These are phyloP conservation scores for Neofelis nebulosa DNA, from an alignment of 2,113 vertebrate species.

Conservation along the genomic window DNA sequence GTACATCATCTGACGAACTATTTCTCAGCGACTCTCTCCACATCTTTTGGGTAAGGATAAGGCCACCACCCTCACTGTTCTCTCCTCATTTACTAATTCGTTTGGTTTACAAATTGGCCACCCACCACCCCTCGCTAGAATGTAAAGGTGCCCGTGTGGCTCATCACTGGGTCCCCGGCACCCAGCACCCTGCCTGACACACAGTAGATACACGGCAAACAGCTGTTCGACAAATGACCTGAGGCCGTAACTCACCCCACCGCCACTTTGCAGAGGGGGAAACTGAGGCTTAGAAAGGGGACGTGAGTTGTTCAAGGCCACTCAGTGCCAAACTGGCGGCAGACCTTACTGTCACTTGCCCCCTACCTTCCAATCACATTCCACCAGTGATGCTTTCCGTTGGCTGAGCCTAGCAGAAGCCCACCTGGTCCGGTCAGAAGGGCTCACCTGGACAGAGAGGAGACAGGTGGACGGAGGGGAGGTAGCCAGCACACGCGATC, in stretches of 20 bases:
- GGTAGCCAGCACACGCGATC: accelerated
- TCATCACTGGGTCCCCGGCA: background rate
- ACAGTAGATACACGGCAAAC: background rate
- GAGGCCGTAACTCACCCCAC: background rate
- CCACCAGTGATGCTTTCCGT: background rate
- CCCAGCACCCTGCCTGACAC: background rate
- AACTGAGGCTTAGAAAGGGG: background rate
- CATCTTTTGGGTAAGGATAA: background rate
- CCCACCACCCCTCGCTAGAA: background rate
- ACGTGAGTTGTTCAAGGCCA: background rate
- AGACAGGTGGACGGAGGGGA: background rate
- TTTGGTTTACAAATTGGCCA: background rate
- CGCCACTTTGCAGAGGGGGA: background rate
- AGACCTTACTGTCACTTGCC: no score
- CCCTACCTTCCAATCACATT: background rate
- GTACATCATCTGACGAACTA: background rate
- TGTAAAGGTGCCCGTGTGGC: background rate
- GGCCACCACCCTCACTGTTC: background rate
- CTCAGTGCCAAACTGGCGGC: background rate
- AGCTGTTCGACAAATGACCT: background rate
- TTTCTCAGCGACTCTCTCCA: background rate
- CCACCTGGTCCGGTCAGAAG: background rate
- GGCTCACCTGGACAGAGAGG: background rate
- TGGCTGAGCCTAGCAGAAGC: background rate
- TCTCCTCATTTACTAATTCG: background rate